phyloP scores from a whole-genome alignment of 53 echinoderm and acorn worm genomes.

The Arbacia lixula region DNA sequence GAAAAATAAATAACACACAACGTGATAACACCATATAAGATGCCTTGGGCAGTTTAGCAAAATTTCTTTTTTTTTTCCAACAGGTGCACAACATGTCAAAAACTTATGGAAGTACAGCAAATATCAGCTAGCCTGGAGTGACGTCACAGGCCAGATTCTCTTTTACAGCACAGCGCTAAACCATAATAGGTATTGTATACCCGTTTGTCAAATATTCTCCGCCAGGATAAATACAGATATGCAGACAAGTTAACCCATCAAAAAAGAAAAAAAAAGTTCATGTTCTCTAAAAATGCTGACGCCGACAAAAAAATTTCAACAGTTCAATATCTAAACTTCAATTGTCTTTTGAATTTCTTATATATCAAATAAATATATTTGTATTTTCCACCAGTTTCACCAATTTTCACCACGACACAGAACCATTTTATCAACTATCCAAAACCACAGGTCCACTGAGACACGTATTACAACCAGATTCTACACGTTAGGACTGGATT shows the following conservation, averaged over 20 bases:
- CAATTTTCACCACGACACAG: slow-evolving; percentile 42
- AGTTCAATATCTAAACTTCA: slow-evolving; percentile 25
- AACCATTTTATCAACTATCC: slow-evolving; percentile 45
- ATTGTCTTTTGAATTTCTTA: not conserved
- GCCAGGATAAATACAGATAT: slow-evolving; percentile 15
- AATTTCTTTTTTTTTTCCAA: too few species aligned
- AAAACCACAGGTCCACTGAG: slow-evolving; percentile 39
- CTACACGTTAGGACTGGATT: slow-evolving; percentile 35
- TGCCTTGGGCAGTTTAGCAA: slow-evolving; percentile 27
- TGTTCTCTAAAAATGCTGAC: too few species aligned
- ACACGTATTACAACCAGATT: slow-evolving; percentile 29
- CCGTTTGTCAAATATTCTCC: not conserved
- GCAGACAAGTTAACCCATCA: slow-evolving; percentile 13
- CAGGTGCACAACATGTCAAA: slow-evolving; percentile 35
- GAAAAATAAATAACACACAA: slow-evolving; percentile 30
- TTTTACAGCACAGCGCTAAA: slow-evolving; percentile 16
- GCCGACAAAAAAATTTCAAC: too few species aligned
- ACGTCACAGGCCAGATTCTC: not conserved
- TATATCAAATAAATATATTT: slow-evolving; percentile 38
- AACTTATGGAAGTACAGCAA: slow-evolving; percentile 49
- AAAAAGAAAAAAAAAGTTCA: too few species aligned
- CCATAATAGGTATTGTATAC: slow-evolving; percentile 28
- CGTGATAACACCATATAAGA: slow-evolving; percentile 34
- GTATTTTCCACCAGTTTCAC: slow-evolving; percentile 41
- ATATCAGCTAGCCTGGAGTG: not conserved